A percentile compares a stretch with the other conserved stretches of the same genome.
Conservation (phyloP, 92 coral and sea anemone species). For the Phenganax stokvisi region DNA sequence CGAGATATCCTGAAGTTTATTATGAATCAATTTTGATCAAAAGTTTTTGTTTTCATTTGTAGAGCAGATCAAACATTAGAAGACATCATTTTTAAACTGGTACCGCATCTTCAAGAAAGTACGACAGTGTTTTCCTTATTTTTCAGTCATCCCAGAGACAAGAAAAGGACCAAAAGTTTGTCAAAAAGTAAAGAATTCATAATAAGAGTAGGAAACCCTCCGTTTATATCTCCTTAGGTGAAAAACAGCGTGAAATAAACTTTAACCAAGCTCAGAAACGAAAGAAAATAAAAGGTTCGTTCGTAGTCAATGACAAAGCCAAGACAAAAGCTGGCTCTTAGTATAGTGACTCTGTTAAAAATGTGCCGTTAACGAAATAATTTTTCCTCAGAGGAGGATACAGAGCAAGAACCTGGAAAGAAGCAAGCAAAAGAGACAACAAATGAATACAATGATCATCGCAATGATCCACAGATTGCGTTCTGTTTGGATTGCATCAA, state of each 20-base stretch:
- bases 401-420: conserved; percentile 1
- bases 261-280: conserved; percentile 32
- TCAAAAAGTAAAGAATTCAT: not conserved
- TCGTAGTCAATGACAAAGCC: not conserved
- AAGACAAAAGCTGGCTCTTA: no score
- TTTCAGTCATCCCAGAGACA: not conserved
- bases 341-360: no score
- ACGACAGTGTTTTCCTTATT: conserved; percentile 2
- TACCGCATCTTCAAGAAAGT: conserved; percentile 92
- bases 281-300: conserved; percentile 32
- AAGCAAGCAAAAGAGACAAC: conserved; percentile 12
- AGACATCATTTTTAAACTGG: conserved; percentile 82
- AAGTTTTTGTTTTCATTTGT: not conserved
- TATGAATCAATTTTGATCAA: not conserved
- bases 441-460: conserved; percentile 62
- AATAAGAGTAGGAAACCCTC: not conserved
- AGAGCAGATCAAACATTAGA: conserved; percentile 96
- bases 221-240: not conserved
- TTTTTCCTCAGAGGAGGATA: conserved; percentile 24
- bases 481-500: conserved; percentile 75
- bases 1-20: no score
- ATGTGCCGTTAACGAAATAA: not conserved
- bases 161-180: not conserved
- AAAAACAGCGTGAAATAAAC: conserved; percentile 21
- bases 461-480: conserved; percentile 94